Percentiles rank a stretch among this genome's conserved stretches.
phyloP scores from a whole-genome alignment of 1,140 invertebrate species.

The Pogonomyrmex californicus region DNA sequence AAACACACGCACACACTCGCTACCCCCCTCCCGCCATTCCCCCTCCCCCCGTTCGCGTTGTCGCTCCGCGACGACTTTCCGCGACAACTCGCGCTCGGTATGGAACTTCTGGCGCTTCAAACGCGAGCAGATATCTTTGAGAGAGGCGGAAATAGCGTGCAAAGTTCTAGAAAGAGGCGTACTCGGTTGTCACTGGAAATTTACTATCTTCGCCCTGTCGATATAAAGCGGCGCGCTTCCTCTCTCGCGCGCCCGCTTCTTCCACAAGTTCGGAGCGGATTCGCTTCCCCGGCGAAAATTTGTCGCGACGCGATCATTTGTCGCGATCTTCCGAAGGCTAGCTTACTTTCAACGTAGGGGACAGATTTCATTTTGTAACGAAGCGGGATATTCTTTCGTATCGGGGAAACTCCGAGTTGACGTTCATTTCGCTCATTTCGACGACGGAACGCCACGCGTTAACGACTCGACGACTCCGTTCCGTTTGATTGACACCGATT shows the following conservation, averaged over 20 bases:
- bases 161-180: conserved; percentile 56
- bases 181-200: conserved; percentile 50
- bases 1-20: background rate
- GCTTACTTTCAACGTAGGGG: background rate
- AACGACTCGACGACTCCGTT: background rate
- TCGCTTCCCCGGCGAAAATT: conserved; percentile 19
- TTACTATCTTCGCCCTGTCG: conserved; percentile 57
- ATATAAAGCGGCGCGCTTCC: conserved; percentile 48
- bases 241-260: background rate
- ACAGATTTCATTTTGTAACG: background rate
- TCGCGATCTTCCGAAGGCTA: conserved; percentile 11
- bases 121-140: conserved; percentile 57
- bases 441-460: background rate
- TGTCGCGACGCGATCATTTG: conserved; percentile 33
- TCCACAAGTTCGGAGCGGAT: conserved; percentile 8
- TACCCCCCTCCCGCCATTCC: too few relatives aligned
- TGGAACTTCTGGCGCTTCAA: conserved; percentile 40
- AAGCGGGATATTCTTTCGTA: background rate
- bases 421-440: background rate
- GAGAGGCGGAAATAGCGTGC: conserved; percentile 57
- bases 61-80: conserved; percentile 42
- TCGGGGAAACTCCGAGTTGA: background rate
- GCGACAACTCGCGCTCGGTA: conserved; percentile 37
- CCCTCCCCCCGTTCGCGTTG: background rate
- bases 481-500: background rate